Evolutionary conservation across 2,797 vertebrate species (phyloP), one percentile per base, ranked within the genome.

Genomic region (Melanotaenia nigrans): DNA sequence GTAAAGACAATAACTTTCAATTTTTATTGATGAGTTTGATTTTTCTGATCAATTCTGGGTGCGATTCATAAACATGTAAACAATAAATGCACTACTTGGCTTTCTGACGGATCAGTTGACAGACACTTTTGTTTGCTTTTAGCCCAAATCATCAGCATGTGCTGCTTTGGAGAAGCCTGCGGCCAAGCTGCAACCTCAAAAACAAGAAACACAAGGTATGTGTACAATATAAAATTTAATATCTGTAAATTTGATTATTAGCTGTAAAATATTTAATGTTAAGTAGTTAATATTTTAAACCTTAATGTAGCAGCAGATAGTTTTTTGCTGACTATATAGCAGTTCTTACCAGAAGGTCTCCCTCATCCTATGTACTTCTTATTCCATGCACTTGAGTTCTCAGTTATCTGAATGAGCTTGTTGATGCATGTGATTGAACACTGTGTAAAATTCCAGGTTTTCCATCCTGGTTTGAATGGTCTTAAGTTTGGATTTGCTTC

Each of bases 171-270:
- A 95, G 81, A 94, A 94, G 81, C 69, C 76, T 35, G 82, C n/a
- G 36, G 25, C 68, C 60, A 76, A 83, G 58, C 79, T 89, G 33
- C 78, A 79, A 62, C 79, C 88, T 55, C 92, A 83, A 82, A 97
- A 98, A 85, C 94, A 94, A 73, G 71, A 94, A 79, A 93, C 90
- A 13, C 96, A 99, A 95, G 97, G 97, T 98, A 94, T 24, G 32
- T 35, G 7, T 12, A 12, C 14, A 25, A 25, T 13, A 4, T 8
- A 3, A 28, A n/a, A 53, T 20, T 14, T 8, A 25, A 14, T 10
- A 6, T 42, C 6, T 40, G 16, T 5, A 24, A 25, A 38, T 13
- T 14, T 28, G 22, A 30, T 16, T 38, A 4, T 4, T 24, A 28
- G 8, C 1, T 8, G 5, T 24, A 55, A 20, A 55, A 65, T 0